Conservation (phyloP, 2,888 invertebrate species). For the Lymantria dispar region DNA sequence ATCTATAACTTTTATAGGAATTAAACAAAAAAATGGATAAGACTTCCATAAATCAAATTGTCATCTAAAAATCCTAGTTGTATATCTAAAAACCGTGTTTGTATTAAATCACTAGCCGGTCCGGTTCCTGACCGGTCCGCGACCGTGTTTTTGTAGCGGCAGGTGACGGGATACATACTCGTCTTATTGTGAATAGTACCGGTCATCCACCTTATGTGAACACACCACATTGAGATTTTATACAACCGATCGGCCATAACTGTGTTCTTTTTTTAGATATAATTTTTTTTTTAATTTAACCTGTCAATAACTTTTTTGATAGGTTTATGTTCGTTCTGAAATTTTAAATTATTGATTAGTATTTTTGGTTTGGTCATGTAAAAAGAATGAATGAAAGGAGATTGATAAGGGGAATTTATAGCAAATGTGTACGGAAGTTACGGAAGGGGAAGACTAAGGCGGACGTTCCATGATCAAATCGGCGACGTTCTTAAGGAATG, state of each 20-base stretch:
- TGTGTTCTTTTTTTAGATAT: constrained; percentile 10
- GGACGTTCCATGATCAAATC: too few species aligned
- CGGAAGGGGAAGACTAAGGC: too few species aligned
- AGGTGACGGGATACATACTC: constrained; percentile 69
- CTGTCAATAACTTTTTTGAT: too few species aligned
- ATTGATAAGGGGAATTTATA: too few species aligned
- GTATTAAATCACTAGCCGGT: constrained; percentile 60
- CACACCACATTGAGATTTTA: constrained; percentile 40
- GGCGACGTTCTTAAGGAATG: too few species aligned
- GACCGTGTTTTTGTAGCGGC: constrained; percentile 66
- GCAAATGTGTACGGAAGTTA: too few species aligned
- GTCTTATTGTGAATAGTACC: constrained; percentile 62
- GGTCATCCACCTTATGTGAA: constrained; percentile 64
- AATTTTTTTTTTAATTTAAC: constrained; percentile 3
- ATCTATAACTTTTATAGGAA: too few species aligned
- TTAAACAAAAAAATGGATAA: neutral
- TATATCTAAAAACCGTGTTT: constrained; percentile 55
- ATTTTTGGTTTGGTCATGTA: too few species aligned
- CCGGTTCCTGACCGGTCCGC: constrained; percentile 28
- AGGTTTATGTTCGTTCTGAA: too few species aligned
- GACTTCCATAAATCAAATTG: constrained; percentile 14
- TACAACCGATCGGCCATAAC: constrained; percentile 31
- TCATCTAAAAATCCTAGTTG: constrained; percentile 36
- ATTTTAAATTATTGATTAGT: too few species aligned
- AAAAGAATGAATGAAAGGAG: too few species aligned